phyloP scores from a whole-genome alignment of 2,797 vertebrate genomes.

The Arctocebus calabarensis region DNA sequence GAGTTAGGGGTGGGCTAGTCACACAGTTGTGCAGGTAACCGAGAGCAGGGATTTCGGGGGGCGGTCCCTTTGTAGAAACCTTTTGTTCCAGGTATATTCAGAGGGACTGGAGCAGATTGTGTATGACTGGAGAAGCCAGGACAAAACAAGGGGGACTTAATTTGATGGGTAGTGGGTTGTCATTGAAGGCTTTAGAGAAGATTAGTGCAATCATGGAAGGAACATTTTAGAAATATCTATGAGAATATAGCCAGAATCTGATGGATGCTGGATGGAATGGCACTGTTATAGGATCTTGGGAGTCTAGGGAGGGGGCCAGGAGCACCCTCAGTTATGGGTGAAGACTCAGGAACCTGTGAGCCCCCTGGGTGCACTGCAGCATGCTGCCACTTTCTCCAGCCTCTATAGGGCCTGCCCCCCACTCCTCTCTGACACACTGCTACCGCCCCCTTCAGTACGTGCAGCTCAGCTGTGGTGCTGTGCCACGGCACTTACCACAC shows the following conservation, averaged over 20 bases:
- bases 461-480: background rate
- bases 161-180: background rate
- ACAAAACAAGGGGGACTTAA: background rate
- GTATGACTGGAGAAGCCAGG: background rate
- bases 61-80: background rate
- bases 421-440: background rate
- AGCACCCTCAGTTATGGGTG: background rate
- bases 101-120: background rate
- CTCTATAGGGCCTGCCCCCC: background rate
- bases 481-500: background rate
- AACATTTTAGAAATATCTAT: background rate
- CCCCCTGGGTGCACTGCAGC: background rate
- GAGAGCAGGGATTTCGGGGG: background rate
- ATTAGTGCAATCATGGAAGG: background rate
- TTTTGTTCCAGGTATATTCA: background rate
- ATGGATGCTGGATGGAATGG: background rate
- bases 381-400: constrained; percentile 35
- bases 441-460: background rate
- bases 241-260: background rate
- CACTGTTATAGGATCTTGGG: background rate
- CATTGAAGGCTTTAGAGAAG: background rate
- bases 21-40: background rate
- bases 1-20: background rate
- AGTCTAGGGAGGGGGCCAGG: background rate
- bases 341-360: background rate